Conservation (phyloP, 23 tunicate genomes). For the Pegea sp. region DNA sequence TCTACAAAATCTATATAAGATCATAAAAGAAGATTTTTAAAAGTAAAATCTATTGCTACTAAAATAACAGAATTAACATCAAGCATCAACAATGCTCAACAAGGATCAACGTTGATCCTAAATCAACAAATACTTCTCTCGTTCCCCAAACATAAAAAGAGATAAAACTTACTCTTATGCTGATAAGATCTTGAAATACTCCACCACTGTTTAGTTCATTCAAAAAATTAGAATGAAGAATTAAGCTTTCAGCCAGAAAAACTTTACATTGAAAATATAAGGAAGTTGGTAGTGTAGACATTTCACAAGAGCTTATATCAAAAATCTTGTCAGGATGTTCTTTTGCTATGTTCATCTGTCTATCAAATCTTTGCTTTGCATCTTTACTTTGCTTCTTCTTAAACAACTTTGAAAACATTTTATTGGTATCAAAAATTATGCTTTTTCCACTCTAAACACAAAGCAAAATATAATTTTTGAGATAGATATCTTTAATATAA, state of each 20-base stretch:
- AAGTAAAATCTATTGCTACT: not conserved
- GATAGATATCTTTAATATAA: too few species aligned
- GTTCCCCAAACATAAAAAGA: not conserved
- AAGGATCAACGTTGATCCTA: not conserved
- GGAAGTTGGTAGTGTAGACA: constrained; percentile 19
- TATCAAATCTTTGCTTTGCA: constrained; percentile 64
- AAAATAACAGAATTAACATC: not conserved
- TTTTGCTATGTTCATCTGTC: constrained; percentile 50
- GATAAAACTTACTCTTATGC: constrained; percentile 25
- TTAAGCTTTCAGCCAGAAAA: constrained; percentile 34
- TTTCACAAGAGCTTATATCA: constrained; percentile 58
- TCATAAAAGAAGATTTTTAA: not conserved
- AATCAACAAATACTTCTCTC: not conserved
- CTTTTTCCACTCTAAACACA: too few species aligned
- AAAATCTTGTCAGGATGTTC: constrained; percentile 58
- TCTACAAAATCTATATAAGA: not conserved
- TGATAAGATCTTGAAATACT: constrained; percentile 22
- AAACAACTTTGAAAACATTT: too few species aligned
- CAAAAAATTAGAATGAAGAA: constrained; percentile 51
- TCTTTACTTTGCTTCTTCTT: constrained; percentile 97
- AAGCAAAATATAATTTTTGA: too few species aligned
- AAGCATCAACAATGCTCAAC: too few species aligned
- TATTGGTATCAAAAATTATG: too few species aligned
- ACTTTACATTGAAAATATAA: constrained; percentile 58
- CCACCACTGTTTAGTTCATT: constrained; percentile 62